Evolutionary conservation across 2,888 invertebrate species (phyloP).

Genomic region (Xestia xanthographa): DNA sequence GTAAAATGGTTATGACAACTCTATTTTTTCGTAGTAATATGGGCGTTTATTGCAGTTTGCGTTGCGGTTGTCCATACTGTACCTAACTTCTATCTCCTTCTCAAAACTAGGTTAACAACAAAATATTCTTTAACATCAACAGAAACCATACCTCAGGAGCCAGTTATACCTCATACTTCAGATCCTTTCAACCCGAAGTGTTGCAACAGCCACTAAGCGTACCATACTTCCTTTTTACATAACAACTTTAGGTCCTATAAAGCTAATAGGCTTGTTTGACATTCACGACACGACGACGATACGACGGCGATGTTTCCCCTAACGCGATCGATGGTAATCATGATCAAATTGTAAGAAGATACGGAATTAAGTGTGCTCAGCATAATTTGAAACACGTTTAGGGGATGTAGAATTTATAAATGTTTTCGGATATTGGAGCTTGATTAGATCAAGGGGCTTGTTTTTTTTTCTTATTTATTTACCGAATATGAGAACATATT

Average conservation of each 20-base stretch:
- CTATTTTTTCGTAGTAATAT: neutral
- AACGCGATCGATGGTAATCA: conserved; percentile 51
- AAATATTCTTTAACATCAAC: neutral
- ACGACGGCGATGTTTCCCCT: conserved; percentile 32
- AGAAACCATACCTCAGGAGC: neutral
- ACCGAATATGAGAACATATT: neutral
- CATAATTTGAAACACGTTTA: conserved; percentile 48
- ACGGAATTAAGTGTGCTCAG: conserved; percentile 36
- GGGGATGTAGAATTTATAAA: conserved; percentile 10
- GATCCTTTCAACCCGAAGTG: conserved; percentile 25
- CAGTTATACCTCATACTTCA: conserved; percentile 14
- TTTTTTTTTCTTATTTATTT: neutral
- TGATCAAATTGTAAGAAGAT: conserved; percentile 43
- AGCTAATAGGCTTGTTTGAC: conserved; percentile 44
- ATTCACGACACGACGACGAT: conserved; percentile 52
- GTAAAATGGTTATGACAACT: neutral
- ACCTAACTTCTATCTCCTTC: neutral
- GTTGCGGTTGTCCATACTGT: too few relatives aligned
- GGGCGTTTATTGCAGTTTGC: neutral
- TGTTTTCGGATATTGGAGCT: conserved; percentile 18
- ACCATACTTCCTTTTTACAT: conserved; percentile 37
- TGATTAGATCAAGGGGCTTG: conserved; percentile 16
- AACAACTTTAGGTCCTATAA: conserved; percentile 48
- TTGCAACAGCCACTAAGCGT: conserved; percentile 23
- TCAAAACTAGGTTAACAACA: neutral